Evolutionary conservation across 2,797 vertebrate species (phyloP).

Genomic region (Remorina albescens): DNA sequence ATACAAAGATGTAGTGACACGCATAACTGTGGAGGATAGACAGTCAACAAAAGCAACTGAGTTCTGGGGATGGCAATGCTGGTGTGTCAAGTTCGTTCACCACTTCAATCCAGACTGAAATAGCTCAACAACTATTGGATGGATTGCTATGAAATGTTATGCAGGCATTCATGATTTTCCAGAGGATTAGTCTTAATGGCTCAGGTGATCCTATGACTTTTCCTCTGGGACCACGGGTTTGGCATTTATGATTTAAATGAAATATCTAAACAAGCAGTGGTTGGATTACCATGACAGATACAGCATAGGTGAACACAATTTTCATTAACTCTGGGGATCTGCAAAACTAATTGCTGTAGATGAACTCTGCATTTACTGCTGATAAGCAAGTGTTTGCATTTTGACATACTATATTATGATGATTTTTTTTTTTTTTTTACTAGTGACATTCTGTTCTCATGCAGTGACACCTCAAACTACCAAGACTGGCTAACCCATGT

Average conservation of each 20-base stretch:
- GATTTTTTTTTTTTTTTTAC: constrained; percentile 1
- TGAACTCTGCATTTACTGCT: background rate
- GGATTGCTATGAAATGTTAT: background rate
- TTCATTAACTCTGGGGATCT: background rate
- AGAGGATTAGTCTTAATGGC: background rate
- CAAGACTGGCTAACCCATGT: constrained; percentile 58
- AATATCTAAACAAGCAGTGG: background rate
- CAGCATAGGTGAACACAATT: background rate
- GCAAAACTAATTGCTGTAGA: no score
- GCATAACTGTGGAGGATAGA: background rate
- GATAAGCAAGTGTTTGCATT: background rate
- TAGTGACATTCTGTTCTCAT: constrained; percentile 11
- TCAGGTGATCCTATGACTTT: background rate
- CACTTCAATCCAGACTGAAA: background rate
- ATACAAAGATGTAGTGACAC: background rate
- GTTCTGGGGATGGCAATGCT: background rate
- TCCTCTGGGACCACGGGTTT: background rate
- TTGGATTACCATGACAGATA: background rate
- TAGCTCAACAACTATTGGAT: background rate
- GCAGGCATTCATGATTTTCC: background rate
- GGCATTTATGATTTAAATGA: background rate
- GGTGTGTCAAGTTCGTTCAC: background rate
- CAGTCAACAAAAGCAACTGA: background rate
- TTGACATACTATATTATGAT: background rate
- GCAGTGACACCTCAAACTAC: constrained; percentile 48